A percentile compares a stretch with the other conserved stretches of the same genome.
Evolutionary conservation across 2,797 vertebrate species (phyloP).

Genomic region (Anabacerthia variegaticeps): DNA sequence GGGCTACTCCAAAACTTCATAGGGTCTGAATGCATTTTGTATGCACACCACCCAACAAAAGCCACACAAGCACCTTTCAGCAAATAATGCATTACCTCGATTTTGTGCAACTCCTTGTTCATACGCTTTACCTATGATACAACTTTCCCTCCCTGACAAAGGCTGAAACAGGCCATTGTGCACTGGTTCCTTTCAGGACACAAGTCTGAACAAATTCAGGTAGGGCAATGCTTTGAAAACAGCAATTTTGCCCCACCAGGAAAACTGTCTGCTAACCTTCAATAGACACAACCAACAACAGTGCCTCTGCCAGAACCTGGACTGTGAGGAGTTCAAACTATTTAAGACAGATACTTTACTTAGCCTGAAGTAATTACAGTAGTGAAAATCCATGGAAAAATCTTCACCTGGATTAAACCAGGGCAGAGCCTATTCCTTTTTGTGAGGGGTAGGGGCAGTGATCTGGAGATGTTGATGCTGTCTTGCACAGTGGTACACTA

Average conservation of each 20-base stretch:
- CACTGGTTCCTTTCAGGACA: not conserved
- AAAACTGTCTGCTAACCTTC: not conserved
- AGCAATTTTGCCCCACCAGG: not conserved
- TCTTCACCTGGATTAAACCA: not conserved
- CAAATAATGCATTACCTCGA: not conserved
- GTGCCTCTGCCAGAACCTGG: not conserved
- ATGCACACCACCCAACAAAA: not conserved
- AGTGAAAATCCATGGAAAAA: not conserved
- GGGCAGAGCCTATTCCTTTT: not conserved
- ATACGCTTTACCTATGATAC: not conserved
- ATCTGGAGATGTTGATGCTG: not conserved
- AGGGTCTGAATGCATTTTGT: not conserved
- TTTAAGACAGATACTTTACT: not conserved
- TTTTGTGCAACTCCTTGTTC: not conserved
- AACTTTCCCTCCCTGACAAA: not conserved
- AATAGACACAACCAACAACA: not conserved
- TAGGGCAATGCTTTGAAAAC: not conserved
- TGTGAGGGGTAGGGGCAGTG: too few species aligned
- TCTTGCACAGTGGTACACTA: accelerated
- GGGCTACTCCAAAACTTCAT: not conserved
- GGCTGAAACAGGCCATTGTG: not conserved
- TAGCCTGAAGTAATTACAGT: not conserved
- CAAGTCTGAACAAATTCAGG: not conserved
- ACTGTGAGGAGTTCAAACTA: not conserved
- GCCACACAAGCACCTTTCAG: not conserved